Evolutionary conservation across 2,888 invertebrate genomes (phyloP).

Genomic region (Ormyrus thymus): DNA sequence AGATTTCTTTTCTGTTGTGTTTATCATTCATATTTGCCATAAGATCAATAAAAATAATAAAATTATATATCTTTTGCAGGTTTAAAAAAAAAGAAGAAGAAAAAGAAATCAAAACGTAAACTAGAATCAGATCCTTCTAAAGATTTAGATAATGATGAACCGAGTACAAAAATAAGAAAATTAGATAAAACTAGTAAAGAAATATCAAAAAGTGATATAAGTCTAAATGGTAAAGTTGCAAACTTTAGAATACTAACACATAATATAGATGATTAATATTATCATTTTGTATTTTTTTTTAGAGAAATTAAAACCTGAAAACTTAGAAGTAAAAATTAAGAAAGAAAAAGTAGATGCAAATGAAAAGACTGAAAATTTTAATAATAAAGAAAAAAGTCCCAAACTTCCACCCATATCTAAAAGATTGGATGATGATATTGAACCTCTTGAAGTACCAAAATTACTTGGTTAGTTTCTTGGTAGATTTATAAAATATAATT

Average conservation of each 20-base stretch:
- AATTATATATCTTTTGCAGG: constrained; percentile 26
- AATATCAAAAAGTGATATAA: constrained; percentile 23
- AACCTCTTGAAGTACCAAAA: constrained; percentile 68
- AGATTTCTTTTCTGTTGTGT: background rate
- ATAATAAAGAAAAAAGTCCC: constrained; percentile 59
- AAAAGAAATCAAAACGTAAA: constrained; percentile 54
- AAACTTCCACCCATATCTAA: constrained; percentile 69
- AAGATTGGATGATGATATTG: constrained; percentile 75
- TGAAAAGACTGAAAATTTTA: constrained; percentile 70
- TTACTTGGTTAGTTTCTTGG: constrained; percentile 65
- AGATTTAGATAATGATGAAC: constrained; percentile 60
- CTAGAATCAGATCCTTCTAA: constrained; percentile 27
- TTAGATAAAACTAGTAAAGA: constrained; percentile 52
- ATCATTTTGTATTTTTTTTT: background rate
- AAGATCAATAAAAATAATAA: background rate
- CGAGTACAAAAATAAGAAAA: constrained; percentile 60
- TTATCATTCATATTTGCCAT: background rate
- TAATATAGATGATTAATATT: no score
- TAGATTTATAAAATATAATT: constrained; percentile 12
- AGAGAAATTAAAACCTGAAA: constrained; percentile 51
- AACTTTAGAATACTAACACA: background rate
- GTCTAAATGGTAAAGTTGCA: constrained; percentile 22
- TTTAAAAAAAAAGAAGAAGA: constrained; percentile 53
- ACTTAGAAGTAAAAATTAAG: constrained; percentile 37
- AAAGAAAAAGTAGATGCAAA: constrained; percentile 65